Conservation (phyloP, 2,113 vertebrate species). For the Lepidothrix coronata region DNA sequence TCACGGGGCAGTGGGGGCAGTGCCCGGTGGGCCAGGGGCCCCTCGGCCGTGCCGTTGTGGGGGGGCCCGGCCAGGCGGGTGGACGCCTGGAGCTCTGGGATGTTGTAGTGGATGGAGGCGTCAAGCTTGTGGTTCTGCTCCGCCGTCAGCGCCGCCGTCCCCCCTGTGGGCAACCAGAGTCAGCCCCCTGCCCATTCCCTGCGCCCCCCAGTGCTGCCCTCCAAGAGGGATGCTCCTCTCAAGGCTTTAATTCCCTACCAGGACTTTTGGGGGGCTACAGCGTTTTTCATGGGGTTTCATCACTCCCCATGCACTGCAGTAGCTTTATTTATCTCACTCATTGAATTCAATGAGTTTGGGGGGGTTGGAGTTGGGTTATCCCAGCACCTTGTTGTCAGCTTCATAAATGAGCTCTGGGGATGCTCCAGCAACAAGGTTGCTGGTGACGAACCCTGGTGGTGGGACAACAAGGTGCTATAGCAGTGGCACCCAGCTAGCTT, state of each 20-base stretch:
- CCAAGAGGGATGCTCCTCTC: background rate
- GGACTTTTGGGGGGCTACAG: background rate
- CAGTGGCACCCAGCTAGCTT: background rate
- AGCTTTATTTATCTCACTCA: background rate
- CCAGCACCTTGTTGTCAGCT: background rate
- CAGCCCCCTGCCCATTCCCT: background rate
- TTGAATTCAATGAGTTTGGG: background rate
- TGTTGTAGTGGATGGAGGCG: conserved; percentile 94
- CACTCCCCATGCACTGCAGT: accelerated
- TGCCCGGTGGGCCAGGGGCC: conserved; percentile 59
- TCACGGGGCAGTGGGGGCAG: conserved; percentile 70
- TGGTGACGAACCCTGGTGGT: accelerated
- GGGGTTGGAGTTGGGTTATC: background rate
- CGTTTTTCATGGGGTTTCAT: background rate
- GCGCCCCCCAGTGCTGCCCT: no score
- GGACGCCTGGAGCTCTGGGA: conserved; percentile 90
- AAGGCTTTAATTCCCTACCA: accelerated
- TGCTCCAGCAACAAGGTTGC: accelerated
- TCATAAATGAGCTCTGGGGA: background rate
- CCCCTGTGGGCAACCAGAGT: conserved; percentile 66
- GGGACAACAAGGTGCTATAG: background rate
- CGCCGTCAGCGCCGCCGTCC: conserved; percentile 67
- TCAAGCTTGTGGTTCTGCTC: conserved; percentile 91
- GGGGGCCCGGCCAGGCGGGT: conserved; percentile 69
- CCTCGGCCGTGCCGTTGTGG: conserved; percentile 88